Conservation (phyloP, 1,140 invertebrate genomes). For the Periplaneta americana region DNA sequence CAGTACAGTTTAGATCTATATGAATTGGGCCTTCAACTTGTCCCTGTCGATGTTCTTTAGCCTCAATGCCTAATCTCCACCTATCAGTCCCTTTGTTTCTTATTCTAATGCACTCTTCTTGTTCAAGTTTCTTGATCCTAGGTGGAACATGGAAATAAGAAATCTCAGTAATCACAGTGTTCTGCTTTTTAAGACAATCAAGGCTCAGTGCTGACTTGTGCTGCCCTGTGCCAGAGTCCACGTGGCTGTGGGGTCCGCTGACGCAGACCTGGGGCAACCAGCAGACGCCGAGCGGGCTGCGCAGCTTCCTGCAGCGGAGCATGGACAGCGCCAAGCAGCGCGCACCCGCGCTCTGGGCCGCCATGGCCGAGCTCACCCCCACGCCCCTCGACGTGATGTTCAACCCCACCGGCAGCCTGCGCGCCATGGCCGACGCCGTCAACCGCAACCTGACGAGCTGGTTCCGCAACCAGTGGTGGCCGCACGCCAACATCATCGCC, state of each 20-base stretch:
- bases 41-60: too few relatives aligned
- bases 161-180: too few relatives aligned
- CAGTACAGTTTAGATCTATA: too few relatives aligned
- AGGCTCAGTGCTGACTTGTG: not conserved
- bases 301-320: constrained; percentile 46
- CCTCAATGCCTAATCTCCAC: too few relatives aligned
- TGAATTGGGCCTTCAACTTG: too few relatives aligned
- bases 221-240: constrained; percentile 54
- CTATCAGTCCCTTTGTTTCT: too few relatives aligned
- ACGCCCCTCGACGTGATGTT: constrained; percentile 61
- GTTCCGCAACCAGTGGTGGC: constrained; percentile 55
- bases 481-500: constrained; percentile 64
- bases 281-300: constrained; percentile 43
- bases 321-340: constrained; percentile 34
- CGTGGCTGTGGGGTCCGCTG: constrained; percentile 65
- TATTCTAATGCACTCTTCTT: too few relatives aligned
- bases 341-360: constrained; percentile 55
- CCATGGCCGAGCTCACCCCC: constrained; percentile 78
- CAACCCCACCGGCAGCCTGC: constrained; percentile 49
- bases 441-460: constrained; percentile 62
- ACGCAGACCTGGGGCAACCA: constrained; percentile 64
- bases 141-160: too few relatives aligned
- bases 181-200: too few relatives aligned
- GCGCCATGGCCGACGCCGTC: constrained; percentile 60
- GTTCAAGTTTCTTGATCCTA: not conserved